These are phyloP conservation scores for Sarcophaga variegata DNA, from an alignment of 2,888 invertebrate genomes.

Conservation along the genomic window DNA sequence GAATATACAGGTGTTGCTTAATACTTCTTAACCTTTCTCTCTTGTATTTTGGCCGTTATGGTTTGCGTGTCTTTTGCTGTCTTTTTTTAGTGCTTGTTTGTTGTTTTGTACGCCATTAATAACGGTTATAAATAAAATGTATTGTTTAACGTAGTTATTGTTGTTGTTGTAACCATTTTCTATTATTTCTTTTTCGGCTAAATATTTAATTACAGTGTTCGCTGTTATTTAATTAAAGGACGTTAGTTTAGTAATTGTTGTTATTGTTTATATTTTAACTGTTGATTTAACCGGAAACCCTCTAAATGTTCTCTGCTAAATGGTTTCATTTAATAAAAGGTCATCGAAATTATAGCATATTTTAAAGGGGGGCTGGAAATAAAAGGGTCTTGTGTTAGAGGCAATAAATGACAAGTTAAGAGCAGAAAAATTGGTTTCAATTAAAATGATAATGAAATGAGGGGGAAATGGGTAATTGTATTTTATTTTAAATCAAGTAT, in stretches of 20 bases:
- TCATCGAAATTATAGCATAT: slow-evolving; percentile 22
- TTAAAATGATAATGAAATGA: too few relatives aligned
- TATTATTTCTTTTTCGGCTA: slow-evolving; percentile 22
- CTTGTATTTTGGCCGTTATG: neutral
- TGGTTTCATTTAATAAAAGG: slow-evolving; percentile 6
- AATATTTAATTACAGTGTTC: slow-evolving; percentile 46
- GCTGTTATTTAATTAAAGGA: slow-evolving; percentile 33
- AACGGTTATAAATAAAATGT: slow-evolving; percentile 58
- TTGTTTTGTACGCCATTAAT: slow-evolving; percentile 44
- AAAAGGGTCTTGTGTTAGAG: too few relatives aligned
- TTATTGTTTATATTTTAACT: slow-evolving; percentile 19
- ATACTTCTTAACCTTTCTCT: neutral
- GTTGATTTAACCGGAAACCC: slow-evolving; percentile 45
- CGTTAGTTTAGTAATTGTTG: slow-evolving; percentile 18
- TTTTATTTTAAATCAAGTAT: too few relatives aligned
- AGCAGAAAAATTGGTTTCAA: too few relatives aligned
- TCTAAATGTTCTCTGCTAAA: neutral
- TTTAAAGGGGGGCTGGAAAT: neutral
- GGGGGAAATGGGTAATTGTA: too few relatives aligned
- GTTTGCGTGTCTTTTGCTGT: neutral
- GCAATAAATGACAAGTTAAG: too few relatives aligned
- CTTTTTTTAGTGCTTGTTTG: slow-evolving; percentile 42
- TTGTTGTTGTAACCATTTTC: neutral
- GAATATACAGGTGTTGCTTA: slow-evolving; percentile 37
- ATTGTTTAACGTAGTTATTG: neutral